phyloP scores from a whole-genome alignment of 2,888 invertebrate species.

The Caenorhabditis auriculariae region DNA sequence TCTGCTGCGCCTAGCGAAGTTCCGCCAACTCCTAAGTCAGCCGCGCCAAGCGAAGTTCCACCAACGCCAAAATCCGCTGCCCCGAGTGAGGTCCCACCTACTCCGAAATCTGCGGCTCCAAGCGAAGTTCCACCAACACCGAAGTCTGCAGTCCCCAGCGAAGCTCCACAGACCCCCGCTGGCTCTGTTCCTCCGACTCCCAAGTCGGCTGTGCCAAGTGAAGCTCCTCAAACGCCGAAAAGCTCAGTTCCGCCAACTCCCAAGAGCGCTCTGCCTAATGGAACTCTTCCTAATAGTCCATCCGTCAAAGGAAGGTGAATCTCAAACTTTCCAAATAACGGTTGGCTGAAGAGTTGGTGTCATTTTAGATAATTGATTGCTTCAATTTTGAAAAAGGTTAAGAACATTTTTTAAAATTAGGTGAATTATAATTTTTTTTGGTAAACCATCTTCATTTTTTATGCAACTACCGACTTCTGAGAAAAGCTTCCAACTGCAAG shows the following conservation, averaged over 20 bases:
- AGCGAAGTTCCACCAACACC: conserved; percentile 34
- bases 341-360: too few species aligned
- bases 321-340: too few species aligned
- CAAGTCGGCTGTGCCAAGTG: conserved; percentile 23
- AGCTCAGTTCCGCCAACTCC: conserved; percentile 26
- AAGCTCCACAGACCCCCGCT: too few species aligned
- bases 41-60: conserved; percentile 28
- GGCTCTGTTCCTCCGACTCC: too few species aligned
- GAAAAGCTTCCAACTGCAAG: not conserved
- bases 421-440: not conserved
- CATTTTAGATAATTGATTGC: too few species aligned
- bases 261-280: conserved; percentile 28
- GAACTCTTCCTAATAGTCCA: conserved; percentile 43
- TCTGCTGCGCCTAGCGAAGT: conserved; percentile 26
- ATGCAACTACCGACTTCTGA: not conserved
- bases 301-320: too few species aligned
- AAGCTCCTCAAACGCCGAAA: conserved; percentile 21
- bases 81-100: conserved; percentile 25
- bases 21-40: conserved; percentile 32
- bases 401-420: too few species aligned
- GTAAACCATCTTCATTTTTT: not conserved
- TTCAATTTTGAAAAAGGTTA: too few species aligned
- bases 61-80: conserved; percentile 33
- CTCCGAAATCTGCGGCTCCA: conserved; percentile 25
- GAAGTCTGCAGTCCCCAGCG: conserved; percentile 24